Base-by-base conservation (phyloP, 2,113 vertebrate genomes). In the Xiphophorus couchianus region DNA sequence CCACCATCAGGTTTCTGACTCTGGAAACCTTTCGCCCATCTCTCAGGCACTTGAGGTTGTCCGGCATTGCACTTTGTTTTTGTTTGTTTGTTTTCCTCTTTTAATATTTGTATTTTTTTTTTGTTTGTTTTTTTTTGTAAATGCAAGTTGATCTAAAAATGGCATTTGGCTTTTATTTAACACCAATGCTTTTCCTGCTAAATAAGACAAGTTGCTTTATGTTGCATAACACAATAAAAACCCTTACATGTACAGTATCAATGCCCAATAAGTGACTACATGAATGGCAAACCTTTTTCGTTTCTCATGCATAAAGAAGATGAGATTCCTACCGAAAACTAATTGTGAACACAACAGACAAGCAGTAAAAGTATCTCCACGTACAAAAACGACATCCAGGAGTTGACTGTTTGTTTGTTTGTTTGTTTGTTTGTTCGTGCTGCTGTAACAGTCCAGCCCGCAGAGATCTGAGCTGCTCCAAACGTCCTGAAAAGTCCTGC, bases 201-300 rank as follows among this genome's bases (percentile, higher is more conserved):
- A 93, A 95, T 91, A 95, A 95, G 91, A 94, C 92, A 94, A 93
- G 92, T 91, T 93, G 92, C 91, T 95, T 93, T 90, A 93, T 93
- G 94, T 94, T 93, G 95, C 90, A 91, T 93, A 94, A 96, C 93
- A 95, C 93, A 92, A 92, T 90, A 90, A 93, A 37, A 94, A 94
- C 93, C 93, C 93, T 94, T 93, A 95, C 90, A 95, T 93, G 94
- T 94, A 95, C 93, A 94, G 93, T 93, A 95, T 95, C 96, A 98
- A 97, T 98, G 97, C 97, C 97, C 96, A 89, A 94, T 95, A 96
- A 84, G 93, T 92, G 95, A 96, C 93, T 95, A 95, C 94, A 95
- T 90, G 92, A 94, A 93, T 93, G 95, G 95, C 95, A 95, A 95
- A 95, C 91, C 17, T 84, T 78, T 91, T 68, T 89, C 91, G 94